phyloP scores from a whole-genome alignment of 1,140 invertebrate species.

The Harpegnathos saltator region DNA sequence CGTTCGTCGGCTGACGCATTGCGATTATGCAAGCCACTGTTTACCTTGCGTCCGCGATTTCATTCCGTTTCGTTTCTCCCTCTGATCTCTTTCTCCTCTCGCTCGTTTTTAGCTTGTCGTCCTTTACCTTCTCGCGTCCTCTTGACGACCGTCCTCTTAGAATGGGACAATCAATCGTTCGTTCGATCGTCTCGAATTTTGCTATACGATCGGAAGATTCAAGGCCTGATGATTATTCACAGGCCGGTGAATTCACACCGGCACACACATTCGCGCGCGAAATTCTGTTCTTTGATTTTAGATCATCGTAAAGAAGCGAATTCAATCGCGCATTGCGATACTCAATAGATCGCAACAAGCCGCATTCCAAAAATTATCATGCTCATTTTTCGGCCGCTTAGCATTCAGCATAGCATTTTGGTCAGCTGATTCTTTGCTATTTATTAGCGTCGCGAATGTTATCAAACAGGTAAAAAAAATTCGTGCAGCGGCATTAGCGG shows the following conservation, averaged over 20 bases:
- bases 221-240: slow-evolving; percentile 52
- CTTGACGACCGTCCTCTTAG: neutral
- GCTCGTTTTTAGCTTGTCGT: too few relatives aligned
- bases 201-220: slow-evolving; percentile 61
- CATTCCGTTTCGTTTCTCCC: slow-evolving; percentile 60
- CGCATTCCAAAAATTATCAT: neutral
- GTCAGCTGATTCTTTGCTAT: neutral
- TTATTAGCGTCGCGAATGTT: neutral
- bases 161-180: too few relatives aligned
- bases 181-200: slow-evolving; percentile 43
- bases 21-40: slow-evolving; percentile 76
- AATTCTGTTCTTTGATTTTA: too few relatives aligned
- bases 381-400: too few relatives aligned
- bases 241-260: too few relatives aligned
- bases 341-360: too few relatives aligned
- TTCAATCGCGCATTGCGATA: too few relatives aligned
- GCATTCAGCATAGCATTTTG: too few relatives aligned
- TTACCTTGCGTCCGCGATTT: slow-evolving; percentile 69
- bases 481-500: slow-evolving; percentile 18
- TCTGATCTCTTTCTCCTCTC: slow-evolving; percentile 13
- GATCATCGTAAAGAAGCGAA: too few relatives aligned
- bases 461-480: slow-evolving; percentile 1
- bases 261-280: too few relatives aligned
- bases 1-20: slow-evolving; percentile 77
- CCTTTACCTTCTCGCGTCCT: neutral